Base-by-base conservation (phyloP, 2,113 vertebrate species). In the Oncorhynchus keta region DNA sequence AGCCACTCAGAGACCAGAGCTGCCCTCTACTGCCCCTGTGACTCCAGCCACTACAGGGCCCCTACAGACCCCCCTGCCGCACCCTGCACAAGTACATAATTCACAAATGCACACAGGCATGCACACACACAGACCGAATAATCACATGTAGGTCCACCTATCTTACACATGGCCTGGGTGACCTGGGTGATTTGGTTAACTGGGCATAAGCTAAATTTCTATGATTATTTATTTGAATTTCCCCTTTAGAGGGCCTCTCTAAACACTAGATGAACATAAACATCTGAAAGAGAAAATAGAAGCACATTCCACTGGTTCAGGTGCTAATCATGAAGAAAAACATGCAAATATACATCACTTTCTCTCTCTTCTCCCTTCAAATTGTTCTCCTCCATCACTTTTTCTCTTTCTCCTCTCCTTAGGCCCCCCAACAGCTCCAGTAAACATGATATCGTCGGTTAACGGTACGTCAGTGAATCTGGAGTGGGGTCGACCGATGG, bases 391-490 rank as follows among this genome's bases (percentile, higher is more conserved):
- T 14, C 35, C 4, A 20, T 49, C 12, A 4, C 22, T 22, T 32
- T 18, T 39, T 30, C 71, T 32, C 32, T 62, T 8, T 61, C 11
- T 32, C 69, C 68, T 67, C 77, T 74, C 35, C 2, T 79, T 83
- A 99, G 98, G 96, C 8, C 97, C 98, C 0, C 98, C 98, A 5
- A 96, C 98, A 0, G 95, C 96, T 30, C 97, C 97, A 0, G 90
- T 96, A 14, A 98, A 94, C 67, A 91, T 97, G 26, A 95, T 99
- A 82, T 99, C 98, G 75, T 96, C 95, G 0, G 98, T 99, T 70
- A 99, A 99, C 0, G 98, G 97, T 73, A 99, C 98, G 0, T 97
- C 96, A 0, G 96, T 99, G 81, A 95, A 91, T 0, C 90, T 99
- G 84, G 98, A 99, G 85, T 99, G 98, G 98, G 93, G 91, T 3